Percentiles rank a stretch among this genome's conserved stretches.
Evolutionary conservation across 2,888 invertebrate species (phyloP).

Genomic region (Nebria salina): DNA sequence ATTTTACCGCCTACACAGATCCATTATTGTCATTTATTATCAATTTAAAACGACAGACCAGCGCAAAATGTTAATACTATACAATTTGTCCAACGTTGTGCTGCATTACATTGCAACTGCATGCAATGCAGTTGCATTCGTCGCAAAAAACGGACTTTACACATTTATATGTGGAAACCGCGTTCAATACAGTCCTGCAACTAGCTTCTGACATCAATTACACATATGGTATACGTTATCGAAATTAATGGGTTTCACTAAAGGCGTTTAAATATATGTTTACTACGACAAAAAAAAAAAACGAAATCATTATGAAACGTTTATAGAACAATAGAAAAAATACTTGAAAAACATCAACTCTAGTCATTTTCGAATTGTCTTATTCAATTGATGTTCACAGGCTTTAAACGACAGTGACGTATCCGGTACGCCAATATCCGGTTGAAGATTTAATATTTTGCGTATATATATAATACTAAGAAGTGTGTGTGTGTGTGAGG

Average conservation of each 20-base stretch:
- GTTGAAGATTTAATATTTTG: neutral
- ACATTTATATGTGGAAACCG: neutral
- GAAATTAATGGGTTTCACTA: constrained; percentile 40
- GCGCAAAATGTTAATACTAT: constrained; percentile 62
- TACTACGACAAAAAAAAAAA: neutral
- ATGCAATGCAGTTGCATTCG: neutral
- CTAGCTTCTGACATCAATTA: neutral
- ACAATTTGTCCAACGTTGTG: constrained; percentile 60
- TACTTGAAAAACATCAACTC: neutral
- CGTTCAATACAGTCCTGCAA: neutral
- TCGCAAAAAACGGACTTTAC: neutral
- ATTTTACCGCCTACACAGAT: constrained; percentile 41
- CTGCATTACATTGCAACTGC: constrained; percentile 23
- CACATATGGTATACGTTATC: constrained; percentile 8
- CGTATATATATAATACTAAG: too few species aligned
- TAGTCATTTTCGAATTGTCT: neutral
- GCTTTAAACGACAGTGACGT: neutral
- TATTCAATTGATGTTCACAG: neutral
- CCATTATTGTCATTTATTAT: constrained; percentile 63
- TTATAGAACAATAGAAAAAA: neutral
- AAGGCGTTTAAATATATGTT: constrained; percentile 40
- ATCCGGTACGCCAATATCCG: neutral
- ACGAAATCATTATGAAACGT: neutral
- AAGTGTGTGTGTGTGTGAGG: too few species aligned
- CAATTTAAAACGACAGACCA: constrained; percentile 57